Percentiles rank a stretch among this genome's conserved stretches.
Conservation (phyloP, 1,140 invertebrate species). For the Leptestheria dahalacensis region DNA sequence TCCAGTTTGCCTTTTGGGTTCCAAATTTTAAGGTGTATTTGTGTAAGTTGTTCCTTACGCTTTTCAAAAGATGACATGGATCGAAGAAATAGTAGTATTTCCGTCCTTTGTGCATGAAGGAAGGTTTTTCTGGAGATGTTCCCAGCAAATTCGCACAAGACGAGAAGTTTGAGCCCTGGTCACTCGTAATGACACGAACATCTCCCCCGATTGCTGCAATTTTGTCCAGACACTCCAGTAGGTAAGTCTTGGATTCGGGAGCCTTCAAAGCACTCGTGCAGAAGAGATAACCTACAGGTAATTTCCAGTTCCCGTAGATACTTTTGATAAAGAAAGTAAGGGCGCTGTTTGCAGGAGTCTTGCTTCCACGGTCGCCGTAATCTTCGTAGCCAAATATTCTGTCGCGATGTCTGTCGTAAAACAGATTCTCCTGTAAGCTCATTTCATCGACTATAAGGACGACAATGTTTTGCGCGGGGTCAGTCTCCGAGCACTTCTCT, state of each 20-base stretch:
- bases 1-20: neutral
- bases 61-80: neutral
- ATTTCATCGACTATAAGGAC: neutral
- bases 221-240: neutral
- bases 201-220: neutral
- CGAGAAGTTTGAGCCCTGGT: neutral
- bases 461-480: neutral
- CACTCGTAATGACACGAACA: neutral
- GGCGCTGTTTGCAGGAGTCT: neutral
- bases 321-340: neutral
- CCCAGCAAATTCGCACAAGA: neutral
- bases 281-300: neutral
- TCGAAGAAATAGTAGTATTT: neutral
- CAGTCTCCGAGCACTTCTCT: neutral
- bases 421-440: neutral
- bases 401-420: neutral
- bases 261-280: neutral
- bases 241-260: neutral
- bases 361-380: neutral
- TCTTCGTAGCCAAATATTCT: neutral
- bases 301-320: neutral
- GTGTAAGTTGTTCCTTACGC: neutral
- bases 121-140: neutral
- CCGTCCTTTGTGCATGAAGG: neutral
- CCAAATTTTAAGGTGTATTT: neutral